phyloP scores from a whole-genome alignment of 1,140 invertebrate genomes.

The Tetragonula clypearis region DNA sequence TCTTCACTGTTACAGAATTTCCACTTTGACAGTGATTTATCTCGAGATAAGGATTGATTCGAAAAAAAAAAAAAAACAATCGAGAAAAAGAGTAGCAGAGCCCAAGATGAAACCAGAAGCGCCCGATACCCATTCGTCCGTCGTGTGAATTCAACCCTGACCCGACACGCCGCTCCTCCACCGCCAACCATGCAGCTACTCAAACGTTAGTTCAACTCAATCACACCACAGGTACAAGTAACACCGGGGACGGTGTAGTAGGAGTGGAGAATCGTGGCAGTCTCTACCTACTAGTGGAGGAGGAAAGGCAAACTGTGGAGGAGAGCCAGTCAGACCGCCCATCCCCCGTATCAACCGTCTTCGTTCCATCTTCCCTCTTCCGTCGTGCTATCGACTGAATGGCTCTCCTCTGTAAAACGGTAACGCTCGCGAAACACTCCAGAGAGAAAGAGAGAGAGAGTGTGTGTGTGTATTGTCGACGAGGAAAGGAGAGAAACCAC shows the following conservation, averaged over 20 bases:
- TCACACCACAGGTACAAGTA: not conserved
- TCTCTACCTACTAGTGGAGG: not conserved
- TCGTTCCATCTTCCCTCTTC: not conserved
- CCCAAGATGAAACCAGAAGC: not conserved
- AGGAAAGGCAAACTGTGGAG: conserved; percentile 24
- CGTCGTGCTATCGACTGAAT: conserved; percentile 13
- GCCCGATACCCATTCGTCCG: not conserved
- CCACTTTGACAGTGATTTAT: too few relatives aligned
- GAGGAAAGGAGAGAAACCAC: too few relatives aligned
- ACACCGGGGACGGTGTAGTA: not conserved
- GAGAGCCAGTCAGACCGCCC: conserved; percentile 37
- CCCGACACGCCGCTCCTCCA: not conserved
- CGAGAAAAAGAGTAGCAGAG: not conserved
- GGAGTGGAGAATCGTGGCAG: conserved; percentile 29
- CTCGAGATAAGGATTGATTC: not conserved
- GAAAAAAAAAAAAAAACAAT: too few relatives aligned
- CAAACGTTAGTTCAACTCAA: conserved; percentile 1
- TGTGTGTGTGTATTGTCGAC: not conserved
- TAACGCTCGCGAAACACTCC: conserved; percentile 7
- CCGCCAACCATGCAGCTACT: not conserved
- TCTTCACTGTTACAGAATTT: too few relatives aligned
- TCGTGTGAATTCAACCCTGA: conserved; percentile 3
- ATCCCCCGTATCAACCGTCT: conserved; percentile 23
- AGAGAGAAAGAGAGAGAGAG: not conserved
- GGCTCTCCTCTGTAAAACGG: conserved; percentile 30